Conservation (phyloP, 2,888 invertebrate genomes). For the Drosophila niveifrons region DNA sequence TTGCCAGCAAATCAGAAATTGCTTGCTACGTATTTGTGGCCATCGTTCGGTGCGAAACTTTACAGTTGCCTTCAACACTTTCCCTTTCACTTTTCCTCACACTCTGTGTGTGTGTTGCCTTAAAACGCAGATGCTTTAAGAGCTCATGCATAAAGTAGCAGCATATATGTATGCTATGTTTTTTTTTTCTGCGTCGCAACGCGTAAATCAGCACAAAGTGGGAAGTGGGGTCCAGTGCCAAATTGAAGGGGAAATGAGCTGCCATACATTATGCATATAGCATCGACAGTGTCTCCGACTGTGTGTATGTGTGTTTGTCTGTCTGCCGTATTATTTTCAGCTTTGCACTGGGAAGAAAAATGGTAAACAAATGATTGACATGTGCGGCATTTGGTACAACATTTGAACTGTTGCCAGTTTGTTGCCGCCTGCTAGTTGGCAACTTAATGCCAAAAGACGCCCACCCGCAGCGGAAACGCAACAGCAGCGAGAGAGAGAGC, state of each 20-base stretch:
- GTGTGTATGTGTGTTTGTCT: background rate
- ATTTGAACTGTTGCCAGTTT: constrained; percentile 53
- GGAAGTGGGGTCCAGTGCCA: constrained; percentile 6
- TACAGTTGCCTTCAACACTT: constrained; percentile 59
- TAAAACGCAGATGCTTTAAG: constrained; percentile 30
- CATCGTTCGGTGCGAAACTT: constrained; percentile 57
- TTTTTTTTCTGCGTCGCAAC: constrained; percentile 11
- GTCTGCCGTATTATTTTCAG: constrained; percentile 40
- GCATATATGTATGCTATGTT: constrained; percentile 15
- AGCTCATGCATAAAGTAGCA: constrained; percentile 8
- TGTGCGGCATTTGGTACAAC: constrained; percentile 68
- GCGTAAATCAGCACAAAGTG: constrained; percentile 31
- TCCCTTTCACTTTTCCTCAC: constrained; percentile 38
- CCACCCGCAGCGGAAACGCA: constrained; percentile 68
- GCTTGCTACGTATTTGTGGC: constrained; percentile 55
- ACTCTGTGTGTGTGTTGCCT: constrained; percentile 4
- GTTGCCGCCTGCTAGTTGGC: constrained; percentile 35
- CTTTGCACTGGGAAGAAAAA: constrained; percentile 58
- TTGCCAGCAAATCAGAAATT: constrained; percentile 55
- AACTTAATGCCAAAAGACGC: constrained; percentile 53
- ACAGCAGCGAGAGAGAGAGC: constrained; percentile 33
- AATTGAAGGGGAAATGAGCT: constrained; percentile 57
- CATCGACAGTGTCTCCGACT: constrained; percentile 7
- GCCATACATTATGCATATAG: constrained; percentile 70
- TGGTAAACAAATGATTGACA: constrained; percentile 83